Evolutionary conservation across 2,888 invertebrate species (phyloP).

Genomic region (Dynastes hyllus): DNA sequence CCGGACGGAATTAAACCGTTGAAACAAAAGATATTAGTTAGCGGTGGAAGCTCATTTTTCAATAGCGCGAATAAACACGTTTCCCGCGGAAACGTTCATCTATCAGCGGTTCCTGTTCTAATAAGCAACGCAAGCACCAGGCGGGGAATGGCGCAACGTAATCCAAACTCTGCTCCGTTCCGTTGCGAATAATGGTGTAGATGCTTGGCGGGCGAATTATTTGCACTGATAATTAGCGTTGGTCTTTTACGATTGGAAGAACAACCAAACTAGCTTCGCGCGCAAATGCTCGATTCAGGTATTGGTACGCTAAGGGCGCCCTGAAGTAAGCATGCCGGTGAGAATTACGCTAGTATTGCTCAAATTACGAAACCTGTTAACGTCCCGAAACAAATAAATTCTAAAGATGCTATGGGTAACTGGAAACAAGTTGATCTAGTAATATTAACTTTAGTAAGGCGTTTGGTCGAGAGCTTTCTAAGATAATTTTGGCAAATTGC

Average conservation of each 20-base stretch:
- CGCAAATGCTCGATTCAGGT: not conserved
- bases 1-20: constrained; percentile 50
- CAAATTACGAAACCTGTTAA: too few relatives aligned
- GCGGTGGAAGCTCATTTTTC: constrained; percentile 62
- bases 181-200: constrained; percentile 60
- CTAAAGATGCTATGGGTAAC: too few relatives aligned
- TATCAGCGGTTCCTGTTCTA: constrained; percentile 66
- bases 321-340: not conserved
- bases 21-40: constrained; percentile 52
- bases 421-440: too few relatives aligned
- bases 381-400: too few relatives aligned
- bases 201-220: constrained; percentile 61
- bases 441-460: too few relatives aligned
- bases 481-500: too few relatives aligned
- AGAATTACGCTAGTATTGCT: too few relatives aligned
- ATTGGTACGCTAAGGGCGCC: not conserved
- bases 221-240: constrained; percentile 59
- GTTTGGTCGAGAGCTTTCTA: too few relatives aligned
- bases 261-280: constrained; percentile 17
- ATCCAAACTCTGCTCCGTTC: constrained; percentile 19
- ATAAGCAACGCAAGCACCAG: constrained; percentile 56
- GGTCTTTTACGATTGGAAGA: constrained; percentile 24
- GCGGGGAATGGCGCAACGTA: constrained; percentile 1
- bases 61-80: constrained; percentile 68
- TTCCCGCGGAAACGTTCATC: constrained; percentile 64